Conservation (phyloP, 1,140 invertebrate species). For the Dryas iulia region DNA sequence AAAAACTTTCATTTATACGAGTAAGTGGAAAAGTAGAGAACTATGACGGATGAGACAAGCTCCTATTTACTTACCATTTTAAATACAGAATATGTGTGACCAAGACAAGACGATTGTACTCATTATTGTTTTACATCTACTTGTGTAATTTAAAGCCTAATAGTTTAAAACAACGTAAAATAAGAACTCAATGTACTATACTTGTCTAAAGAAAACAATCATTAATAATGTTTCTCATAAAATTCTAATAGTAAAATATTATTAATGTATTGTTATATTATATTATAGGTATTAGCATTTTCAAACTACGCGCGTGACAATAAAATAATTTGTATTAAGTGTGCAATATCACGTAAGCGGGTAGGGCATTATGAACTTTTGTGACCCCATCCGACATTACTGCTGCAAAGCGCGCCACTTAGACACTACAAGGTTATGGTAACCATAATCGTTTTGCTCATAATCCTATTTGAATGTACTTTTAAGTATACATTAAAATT, state of each 20-base stretch:
- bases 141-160: too few relatives aligned
- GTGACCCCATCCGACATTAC: conserved; percentile 7
- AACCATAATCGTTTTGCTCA: conserved; percentile 1
- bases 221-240: too few relatives aligned
- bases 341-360: conserved; percentile 6
- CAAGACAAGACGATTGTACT: too few relatives aligned
- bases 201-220: too few relatives aligned
- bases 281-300: not conserved
- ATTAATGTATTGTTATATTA: not conserved
- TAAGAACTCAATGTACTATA: too few relatives aligned
- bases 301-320: not conserved
- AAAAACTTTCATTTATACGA: too few relatives aligned
- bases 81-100: too few relatives aligned
- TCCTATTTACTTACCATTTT: too few relatives aligned
- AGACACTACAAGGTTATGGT: conserved; percentile 9
- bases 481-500: not conserved
- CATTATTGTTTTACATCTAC: too few relatives aligned
- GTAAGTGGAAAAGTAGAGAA: too few relatives aligned
- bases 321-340: not conserved
- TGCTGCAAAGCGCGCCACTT: conserved; percentile 1
- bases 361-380: conserved; percentile 7
- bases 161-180: too few relatives aligned
- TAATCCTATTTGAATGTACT: not conserved
- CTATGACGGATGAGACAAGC: too few relatives aligned
- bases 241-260: not conserved